Evolutionary conservation across 2,797 vertebrate species (phyloP), one percentile per base, ranked within the genome.

Genomic region (Cygnus olor): DNA sequence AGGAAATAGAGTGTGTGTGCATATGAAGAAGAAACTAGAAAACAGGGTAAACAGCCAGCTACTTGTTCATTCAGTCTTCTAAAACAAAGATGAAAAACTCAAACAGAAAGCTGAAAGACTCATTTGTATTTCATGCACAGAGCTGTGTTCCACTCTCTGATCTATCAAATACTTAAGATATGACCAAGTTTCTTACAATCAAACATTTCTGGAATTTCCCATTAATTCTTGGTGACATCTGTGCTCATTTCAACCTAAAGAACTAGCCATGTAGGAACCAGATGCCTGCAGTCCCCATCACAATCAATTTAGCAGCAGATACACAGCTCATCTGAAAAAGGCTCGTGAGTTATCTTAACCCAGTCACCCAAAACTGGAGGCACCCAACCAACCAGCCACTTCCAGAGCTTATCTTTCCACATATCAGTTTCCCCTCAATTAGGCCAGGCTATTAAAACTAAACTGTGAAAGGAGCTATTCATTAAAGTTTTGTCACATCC

Each of bases 401-500:
- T 80, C 44, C 42, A 80, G 49, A 63, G 61, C 78, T 94, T 96
- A 94, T 96, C 95, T 92, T 60, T 56, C 82, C 80, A 38, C 27
- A 0, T 61, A 95, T 94, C 93, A 71, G 56, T 93, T 97, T 96
- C 94, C 80, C 85, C 91, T 95, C 95, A 90, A 94, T 96, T 96
- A 96, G 96, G 91, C 72, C 53, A 74, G 84, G 74, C 85, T 84
- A 96, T 88, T 93, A 94, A 83, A 93, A 85, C 81, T 76, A 85
- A 47, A 93, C 76, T 90, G 81, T 78, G 83, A 90, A 88, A 90
- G 69, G 14, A 94, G 71, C 90, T 85, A 95, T 93, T 93, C 80
- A 93, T 95, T 95, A 94, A 77, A 96, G 76, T 88, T 93, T 70
- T 95, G 96, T 90, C 94, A 96, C 86, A 90, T 93, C 61, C 86